Conservation (phyloP, 2,797 vertebrate genomes). For the Eulemur albifrons region DNA sequence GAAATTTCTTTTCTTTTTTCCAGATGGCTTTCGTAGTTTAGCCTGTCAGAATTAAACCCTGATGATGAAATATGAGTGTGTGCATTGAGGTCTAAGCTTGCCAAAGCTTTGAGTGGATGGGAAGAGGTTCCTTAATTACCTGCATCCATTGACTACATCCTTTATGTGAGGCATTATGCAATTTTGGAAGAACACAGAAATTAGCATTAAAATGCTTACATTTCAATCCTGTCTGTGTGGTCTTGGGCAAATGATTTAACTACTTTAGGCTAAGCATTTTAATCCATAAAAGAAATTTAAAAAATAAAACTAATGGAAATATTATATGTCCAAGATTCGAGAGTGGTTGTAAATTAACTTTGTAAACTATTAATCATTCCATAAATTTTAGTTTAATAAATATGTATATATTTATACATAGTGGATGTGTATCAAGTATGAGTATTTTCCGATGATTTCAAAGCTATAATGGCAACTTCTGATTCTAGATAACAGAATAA, state of each 20-base stretch:
- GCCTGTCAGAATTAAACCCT: constrained; percentile 56
- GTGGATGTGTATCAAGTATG: neutral
- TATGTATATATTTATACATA: neutral
- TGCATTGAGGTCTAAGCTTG: neutral
- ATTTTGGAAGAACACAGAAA: neutral
- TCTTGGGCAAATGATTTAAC: constrained; percentile 20
- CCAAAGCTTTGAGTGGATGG: neutral
- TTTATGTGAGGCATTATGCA: neutral
- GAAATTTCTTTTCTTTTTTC: constrained; percentile 51
- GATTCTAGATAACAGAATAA: neutral
- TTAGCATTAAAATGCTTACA: neutral
- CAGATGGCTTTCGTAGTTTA: constrained; percentile 67
- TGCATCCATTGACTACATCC: neutral
- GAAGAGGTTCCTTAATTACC: neutral
- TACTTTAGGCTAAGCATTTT: neutral
- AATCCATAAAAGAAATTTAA: neutral
- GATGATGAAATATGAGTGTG: constrained; percentile 5
- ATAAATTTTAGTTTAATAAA: neutral
- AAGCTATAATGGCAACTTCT: neutral
- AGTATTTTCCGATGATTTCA: neutral
- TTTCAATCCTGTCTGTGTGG: neutral
- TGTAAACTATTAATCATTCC: neutral
- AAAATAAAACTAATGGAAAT: neutral
- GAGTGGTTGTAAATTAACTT: neutral
- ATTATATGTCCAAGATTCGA: neutral